Percentiles rank a stretch among this genome's conserved stretches.
Evolutionary conservation across 2,888 invertebrate genomes (phyloP).

Genomic region (Amphipoea oculea): DNA sequence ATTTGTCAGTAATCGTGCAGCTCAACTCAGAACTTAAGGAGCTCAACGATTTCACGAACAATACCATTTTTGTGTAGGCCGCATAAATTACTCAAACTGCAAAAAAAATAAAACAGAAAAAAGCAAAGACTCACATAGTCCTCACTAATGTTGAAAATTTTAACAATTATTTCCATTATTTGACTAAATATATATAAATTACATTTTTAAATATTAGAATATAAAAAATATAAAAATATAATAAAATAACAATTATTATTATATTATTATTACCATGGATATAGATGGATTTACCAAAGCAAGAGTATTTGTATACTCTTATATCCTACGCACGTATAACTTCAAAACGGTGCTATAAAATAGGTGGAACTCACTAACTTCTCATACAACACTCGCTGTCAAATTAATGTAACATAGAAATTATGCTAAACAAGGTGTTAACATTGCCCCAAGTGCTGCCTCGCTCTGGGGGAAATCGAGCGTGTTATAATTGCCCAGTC

Average conservation of each 20-base stretch:
- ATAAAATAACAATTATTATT: too few species aligned
- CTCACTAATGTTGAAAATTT: neutral
- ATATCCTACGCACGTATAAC: neutral
- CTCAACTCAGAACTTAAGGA: too few species aligned
- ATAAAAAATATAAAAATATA: too few species aligned
- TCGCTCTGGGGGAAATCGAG: slow-evolving; percentile 55
- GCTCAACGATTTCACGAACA: neutral
- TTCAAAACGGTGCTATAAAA: neutral
- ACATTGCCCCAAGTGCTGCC: slow-evolving; percentile 35
- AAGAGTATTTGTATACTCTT: neutral
- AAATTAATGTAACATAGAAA: slow-evolving; percentile 36
- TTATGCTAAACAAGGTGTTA: slow-evolving; percentile 50
- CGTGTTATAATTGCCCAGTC: slow-evolving; percentile 57
- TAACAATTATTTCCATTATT: too few species aligned
- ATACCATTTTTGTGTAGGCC: too few species aligned
- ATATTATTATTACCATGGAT: neutral
- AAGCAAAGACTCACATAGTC: neutral
- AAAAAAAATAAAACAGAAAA: neutral
- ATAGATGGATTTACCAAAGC: neutral
- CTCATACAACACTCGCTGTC: slow-evolving; percentile 18
- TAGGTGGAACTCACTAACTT: neutral
- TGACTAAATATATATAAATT: too few species aligned
- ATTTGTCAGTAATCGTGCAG: too few species aligned
- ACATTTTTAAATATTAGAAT: too few species aligned
- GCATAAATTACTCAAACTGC: too few species aligned